A percentile compares a stretch with the other conserved stretches of the same genome.
These are phyloP conservation scores for Strix uralensis DNA, from an alignment of 2,113 vertebrate species.

Conservation along the genomic window DNA sequence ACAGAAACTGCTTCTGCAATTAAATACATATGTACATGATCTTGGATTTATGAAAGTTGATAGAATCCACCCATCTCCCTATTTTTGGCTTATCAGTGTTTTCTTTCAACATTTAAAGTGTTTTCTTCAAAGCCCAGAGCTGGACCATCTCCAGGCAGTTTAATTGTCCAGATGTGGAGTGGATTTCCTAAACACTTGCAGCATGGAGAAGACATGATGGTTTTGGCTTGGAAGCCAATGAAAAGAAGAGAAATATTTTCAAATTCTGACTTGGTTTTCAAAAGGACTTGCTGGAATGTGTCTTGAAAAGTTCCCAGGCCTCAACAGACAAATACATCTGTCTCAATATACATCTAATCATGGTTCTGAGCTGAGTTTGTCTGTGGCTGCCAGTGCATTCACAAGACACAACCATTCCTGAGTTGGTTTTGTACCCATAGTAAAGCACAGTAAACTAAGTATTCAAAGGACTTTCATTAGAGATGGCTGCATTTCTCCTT, in stretches of 20 bases:
- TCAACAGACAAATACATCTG: not conserved
- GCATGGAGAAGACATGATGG: not conserved
- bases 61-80: not conserved
- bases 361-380: not conserved
- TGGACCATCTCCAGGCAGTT: not conserved
- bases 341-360: not conserved
- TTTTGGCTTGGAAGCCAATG: constrained; percentile 33
- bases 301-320: constrained; percentile 32
- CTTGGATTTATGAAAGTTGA: not conserved
- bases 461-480: not conserved
- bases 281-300: not conserved
- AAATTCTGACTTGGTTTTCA: not conserved
- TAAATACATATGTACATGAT: not conserved
- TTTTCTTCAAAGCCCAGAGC: constrained; percentile 27
- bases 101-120: constrained; percentile 22
- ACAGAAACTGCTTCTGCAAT: constrained; percentile 22
- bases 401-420: not conserved
- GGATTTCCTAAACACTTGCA: not conserved
- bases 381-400: not conserved
- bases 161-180: constrained; percentile 30
- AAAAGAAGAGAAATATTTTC: not conserved
- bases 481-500: not conserved
- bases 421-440: not conserved
- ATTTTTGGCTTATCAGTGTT: constrained; percentile 35
- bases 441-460: not conserved